Evolutionary conservation across 2,888 invertebrate genomes (phyloP).

Genomic region (Campoplex nolae): DNA sequence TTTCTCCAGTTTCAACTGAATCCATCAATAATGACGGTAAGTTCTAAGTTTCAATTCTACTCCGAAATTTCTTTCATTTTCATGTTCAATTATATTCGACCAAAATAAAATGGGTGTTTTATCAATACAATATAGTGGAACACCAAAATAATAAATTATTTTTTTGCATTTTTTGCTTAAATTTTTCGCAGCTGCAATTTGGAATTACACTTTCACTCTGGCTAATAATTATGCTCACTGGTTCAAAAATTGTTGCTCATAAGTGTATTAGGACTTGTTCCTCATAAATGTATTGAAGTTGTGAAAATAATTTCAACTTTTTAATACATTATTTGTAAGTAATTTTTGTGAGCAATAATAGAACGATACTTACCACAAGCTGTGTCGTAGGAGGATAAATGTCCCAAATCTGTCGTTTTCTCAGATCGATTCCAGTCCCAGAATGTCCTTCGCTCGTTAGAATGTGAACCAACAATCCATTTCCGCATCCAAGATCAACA

Average conservation of each 20-base stretch:
- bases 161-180: too few relatives aligned
- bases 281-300: not conserved
- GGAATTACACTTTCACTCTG: not conserved
- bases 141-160: too few relatives aligned
- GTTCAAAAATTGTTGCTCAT: too few relatives aligned
- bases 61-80: too few relatives aligned
- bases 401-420: constrained; percentile 95
- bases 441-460: constrained; percentile 92
- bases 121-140: too few relatives aligned
- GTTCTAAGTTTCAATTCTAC: too few relatives aligned
- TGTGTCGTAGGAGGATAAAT: constrained; percentile 88
- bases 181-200: not conserved
- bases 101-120: too few relatives aligned
- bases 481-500: constrained; percentile 98
- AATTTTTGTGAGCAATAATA: not conserved
- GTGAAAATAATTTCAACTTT: too few relatives aligned
- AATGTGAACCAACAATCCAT: constrained; percentile 96
- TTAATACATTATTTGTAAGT: too few relatives aligned
- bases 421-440: constrained; percentile 94
- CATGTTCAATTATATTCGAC: too few relatives aligned
- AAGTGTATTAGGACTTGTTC: not conserved
- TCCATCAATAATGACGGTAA: too few relatives aligned
- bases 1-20: too few relatives aligned
- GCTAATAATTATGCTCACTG: not conserved
- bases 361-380: constrained; percentile 87